Conservation (phyloP, 2,888 invertebrate species). For the Timema cristinae region DNA sequence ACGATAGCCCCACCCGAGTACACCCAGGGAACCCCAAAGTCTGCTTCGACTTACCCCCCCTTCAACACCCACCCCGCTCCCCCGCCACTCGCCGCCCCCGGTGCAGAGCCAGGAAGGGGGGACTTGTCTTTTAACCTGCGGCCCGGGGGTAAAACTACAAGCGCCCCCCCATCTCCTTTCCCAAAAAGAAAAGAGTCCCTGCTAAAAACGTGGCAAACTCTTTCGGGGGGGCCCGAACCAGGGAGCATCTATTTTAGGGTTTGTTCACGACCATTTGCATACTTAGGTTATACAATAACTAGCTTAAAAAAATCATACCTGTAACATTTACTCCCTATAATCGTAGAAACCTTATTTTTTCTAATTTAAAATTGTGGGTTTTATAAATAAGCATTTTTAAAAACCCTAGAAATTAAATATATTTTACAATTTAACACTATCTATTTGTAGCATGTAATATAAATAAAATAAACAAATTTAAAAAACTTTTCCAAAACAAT, state of each 20-base stretch:
- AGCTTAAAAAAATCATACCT: too few relatives aligned
- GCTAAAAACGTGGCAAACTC: constrained; percentile 81
- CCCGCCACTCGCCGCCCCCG: constrained; percentile 40
- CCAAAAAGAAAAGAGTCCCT: constrained; percentile 86
- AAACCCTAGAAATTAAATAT: too few relatives aligned
- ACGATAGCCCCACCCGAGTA: constrained; percentile 52
- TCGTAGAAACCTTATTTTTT: too few relatives aligned
- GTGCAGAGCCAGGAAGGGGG: constrained; percentile 29
- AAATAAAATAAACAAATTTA: too few relatives aligned
- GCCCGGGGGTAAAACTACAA: constrained; percentile 72
- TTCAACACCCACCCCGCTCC: constrained; percentile 40
- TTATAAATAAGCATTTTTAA: too few relatives aligned
- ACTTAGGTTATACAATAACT: not conserved
- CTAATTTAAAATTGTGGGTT: too few relatives aligned
- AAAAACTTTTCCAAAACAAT: too few relatives aligned
- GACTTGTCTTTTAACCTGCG: constrained; percentile 62
- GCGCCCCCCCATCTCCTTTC: constrained; percentile 95
- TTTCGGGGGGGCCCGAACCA: constrained; percentile 77
- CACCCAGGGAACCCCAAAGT: constrained; percentile 39
- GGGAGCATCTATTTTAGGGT: constrained; percentile 66
- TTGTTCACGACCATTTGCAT: constrained; percentile 30
- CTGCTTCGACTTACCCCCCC: constrained; percentile 43
- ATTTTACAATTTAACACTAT: too few relatives aligned
- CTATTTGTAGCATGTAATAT: too few relatives aligned
- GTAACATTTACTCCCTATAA: too few relatives aligned